Percentiles rank a stretch among this genome's conserved stretches.
phyloP scores from a whole-genome alignment of 2,888 invertebrate genomes.

The Corbicula japonica region DNA sequence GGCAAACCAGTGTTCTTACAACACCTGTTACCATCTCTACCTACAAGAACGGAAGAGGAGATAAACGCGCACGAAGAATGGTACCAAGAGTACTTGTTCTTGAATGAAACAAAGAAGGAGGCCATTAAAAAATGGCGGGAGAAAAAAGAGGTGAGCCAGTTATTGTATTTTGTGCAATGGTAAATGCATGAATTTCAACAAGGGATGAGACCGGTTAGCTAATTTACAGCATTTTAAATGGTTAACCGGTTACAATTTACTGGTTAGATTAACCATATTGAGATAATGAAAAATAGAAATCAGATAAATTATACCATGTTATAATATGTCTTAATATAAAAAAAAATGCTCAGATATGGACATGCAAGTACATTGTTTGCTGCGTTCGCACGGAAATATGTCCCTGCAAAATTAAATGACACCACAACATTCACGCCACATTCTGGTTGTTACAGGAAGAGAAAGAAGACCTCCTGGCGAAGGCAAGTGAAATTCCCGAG shows the following conservation, averaged over 20 bases:
- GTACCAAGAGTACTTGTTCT: conserved; percentile 83
- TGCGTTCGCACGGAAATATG: no score
- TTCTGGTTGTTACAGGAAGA: conserved; percentile 69
- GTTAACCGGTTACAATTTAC: no score
- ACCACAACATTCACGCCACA: no score
- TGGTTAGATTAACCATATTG: no score
- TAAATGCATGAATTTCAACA: no score
- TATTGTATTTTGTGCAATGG: conserved; percentile 7
- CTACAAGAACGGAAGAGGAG: conserved; percentile 83
- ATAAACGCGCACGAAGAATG: conserved; percentile 84
- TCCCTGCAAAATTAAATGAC: no score
- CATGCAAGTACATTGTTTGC: neutral
- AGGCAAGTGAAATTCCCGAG: conserved; percentile 66
- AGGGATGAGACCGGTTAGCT: no score
- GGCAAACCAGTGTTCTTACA: conserved; percentile 82
- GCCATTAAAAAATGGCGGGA: conserved; percentile 85
- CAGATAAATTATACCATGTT: neutral
- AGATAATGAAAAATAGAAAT: no score
- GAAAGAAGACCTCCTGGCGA: conserved; percentile 76
- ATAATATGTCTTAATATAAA: no score
- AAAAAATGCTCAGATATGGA: no score
- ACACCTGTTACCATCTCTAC: conserved; percentile 81
- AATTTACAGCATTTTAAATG: no score
- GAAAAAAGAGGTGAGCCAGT: conserved; percentile 81
- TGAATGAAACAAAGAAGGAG: conserved; percentile 85